Percentiles rank a stretch among this genome's conserved stretches.
Evolutionary conservation across 2,113 vertebrate species (phyloP).

Genomic region (Atractosteus spatula): DNA sequence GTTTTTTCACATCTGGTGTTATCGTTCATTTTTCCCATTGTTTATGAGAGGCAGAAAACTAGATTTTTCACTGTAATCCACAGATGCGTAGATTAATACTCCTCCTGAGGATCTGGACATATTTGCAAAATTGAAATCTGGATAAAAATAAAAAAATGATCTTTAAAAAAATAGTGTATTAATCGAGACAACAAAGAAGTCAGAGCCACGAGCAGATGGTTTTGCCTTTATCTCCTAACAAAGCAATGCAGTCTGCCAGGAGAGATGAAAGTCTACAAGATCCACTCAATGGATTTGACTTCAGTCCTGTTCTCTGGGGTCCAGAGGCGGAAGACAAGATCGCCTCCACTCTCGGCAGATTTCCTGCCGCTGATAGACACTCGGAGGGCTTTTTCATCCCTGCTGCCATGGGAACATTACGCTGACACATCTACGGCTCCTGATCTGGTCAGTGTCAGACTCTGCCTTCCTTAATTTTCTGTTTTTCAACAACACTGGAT

Average conservation of each 20-base stretch:
- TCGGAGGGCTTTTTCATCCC: slow-evolving; percentile 1
- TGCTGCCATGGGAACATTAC: slow-evolving; percentile 5
- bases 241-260: slow-evolving; percentile 40
- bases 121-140: slow-evolving; percentile 1
- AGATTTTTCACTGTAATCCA: slow-evolving; percentile 13
- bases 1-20: too few relatives aligned
- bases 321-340: slow-evolving; percentile 28
- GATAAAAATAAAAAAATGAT: slow-evolving; percentile 8
- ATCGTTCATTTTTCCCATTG: neutral
- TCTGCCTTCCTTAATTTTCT: too few relatives aligned
- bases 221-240: slow-evolving; percentile 38
- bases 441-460: too few relatives aligned
- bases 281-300: slow-evolving; percentile 23
- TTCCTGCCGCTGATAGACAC: neutral
- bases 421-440: too few relatives aligned
- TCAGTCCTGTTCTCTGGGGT: slow-evolving; percentile 13
- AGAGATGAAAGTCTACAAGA: slow-evolving; percentile 45
- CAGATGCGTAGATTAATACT: slow-evolving; percentile 37
- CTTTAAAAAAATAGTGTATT: slow-evolving; percentile 18
- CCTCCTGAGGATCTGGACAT: slow-evolving; percentile 9
- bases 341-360: slow-evolving; percentile 23
- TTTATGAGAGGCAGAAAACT: neutral
- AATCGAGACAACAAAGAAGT: slow-evolving; percentile 23
- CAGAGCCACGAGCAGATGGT: slow-evolving; percentile 57
- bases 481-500: too few relatives aligned